These are phyloP conservation scores for Dione vanillae DNA, from an alignment of 2,888 invertebrate species.

Conservation along the genomic window DNA sequence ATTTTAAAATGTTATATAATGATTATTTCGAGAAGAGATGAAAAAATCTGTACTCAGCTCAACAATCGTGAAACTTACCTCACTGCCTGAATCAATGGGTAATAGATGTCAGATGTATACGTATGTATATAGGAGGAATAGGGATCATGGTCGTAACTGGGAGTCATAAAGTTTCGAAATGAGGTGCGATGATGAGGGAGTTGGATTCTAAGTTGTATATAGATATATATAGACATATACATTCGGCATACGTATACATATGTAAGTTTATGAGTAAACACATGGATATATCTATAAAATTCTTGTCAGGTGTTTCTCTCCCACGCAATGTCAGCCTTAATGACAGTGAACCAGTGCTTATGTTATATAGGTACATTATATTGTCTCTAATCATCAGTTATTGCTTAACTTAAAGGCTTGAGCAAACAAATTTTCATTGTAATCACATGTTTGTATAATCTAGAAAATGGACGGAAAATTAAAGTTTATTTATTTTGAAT, in stretches of 20 bases:
- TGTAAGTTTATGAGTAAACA: too few species aligned
- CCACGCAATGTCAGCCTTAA: constrained; percentile 46
- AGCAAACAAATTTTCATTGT: constrained; percentile 14
- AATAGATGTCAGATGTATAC: constrained; percentile 3
- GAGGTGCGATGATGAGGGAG: constrained; percentile 31
- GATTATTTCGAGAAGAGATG: background rate
- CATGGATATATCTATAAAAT: constrained; percentile 30
- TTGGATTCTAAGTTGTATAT: background rate
- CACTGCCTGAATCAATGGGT: constrained; percentile 6
- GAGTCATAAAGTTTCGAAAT: constrained; percentile 37
- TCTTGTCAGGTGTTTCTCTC: constrained; percentile 48
- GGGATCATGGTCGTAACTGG: constrained; percentile 28
- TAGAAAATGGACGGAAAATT: background rate
- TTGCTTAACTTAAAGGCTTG: constrained; percentile 12
- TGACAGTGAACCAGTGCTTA: constrained; percentile 39
- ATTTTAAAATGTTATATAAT: too few species aligned
- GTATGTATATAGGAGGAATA: background rate
- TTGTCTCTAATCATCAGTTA: constrained; percentile 9
- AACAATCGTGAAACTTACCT: background rate
- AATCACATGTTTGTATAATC: background rate
- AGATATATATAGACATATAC: background rate
- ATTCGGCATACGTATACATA: too few species aligned
- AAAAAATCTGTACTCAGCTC: background rate
- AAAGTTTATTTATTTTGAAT: too few species aligned
- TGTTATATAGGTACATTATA: background rate